Evolutionary conservation across 1,140 invertebrate species (phyloP), one percentile per base, ranked within the genome.

Genomic region (Pogonomyrmex californicus): DNA sequence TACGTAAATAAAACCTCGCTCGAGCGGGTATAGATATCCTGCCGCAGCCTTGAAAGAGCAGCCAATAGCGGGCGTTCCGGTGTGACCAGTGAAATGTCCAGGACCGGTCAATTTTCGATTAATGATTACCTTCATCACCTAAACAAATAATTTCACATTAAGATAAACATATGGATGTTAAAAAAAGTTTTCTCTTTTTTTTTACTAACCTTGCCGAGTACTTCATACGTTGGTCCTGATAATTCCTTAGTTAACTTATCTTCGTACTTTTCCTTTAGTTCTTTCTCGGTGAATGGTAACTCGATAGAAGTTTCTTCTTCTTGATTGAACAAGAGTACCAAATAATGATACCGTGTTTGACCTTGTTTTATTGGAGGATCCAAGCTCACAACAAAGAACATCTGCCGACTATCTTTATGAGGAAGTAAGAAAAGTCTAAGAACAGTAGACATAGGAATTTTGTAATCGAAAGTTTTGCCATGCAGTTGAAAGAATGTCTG

Each of bases 401-500:
- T 99, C 95, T 99, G 99, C 7, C 99, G 96, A n/a, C 97, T 98
- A 96, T 99, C 99, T 94, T 99, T 99, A 93, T 99, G 99, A 0
- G 99, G 99, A 66, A 99, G 95, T 36, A 99, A 96, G 93, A 99
- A 99, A 7, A 99, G 94, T 36, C 99, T 97, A 9, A 99, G 95
- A 14, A 99, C 99, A 0, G 99, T 99, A 1, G 98, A 98, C 96
- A 99, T 98, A 0, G 99, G 99, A 91, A 99, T 99, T 95, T 99
- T 99, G 95, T 99, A 99, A 96, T 99, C 99, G 94, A 99, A 99
- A 0, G 99, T 99, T 97, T 99, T 99, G 95, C 99, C 99, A 94
- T 99, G 99, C 75, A 99, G 97, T 96, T 99, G 99, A 93, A 99
- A 98, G 95, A 99, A 99, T 2, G 98, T 97, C 81, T 98, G 98